Base-by-base conservation (phyloP, 2,797 vertebrate genomes). In the Sphenodon punctatus region DNA sequence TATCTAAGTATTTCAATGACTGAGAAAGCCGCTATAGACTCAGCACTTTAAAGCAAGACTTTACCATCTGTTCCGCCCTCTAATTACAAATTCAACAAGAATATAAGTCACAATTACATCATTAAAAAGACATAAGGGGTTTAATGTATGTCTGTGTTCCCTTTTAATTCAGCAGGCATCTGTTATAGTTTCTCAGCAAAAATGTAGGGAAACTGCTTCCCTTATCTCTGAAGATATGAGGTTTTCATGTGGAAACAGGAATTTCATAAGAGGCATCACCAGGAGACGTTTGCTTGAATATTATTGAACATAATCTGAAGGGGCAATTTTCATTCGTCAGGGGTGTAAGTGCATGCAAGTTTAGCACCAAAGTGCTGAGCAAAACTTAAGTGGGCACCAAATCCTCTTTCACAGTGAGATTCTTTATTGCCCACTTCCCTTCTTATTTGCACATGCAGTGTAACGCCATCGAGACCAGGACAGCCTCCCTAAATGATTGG, bases 21-120 rank as follows among this genome's bases (percentile, higher is more conserved):
- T 63, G 89, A 91, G 85, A 93, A 94, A 90, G 30, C 53, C 79
- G 84, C 82, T 93, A 94, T 94, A 94, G 90, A 93, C 93, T 90
- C 85, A 88, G 90, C 92, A 89, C 89, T 95, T 95, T 89, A 93
- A 88, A 95, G 93, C 76, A 95, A 95, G 92, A 59, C 88, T 95
- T 93, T 88, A 78, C 95, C 95, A 96, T 96, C 94, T 96, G 95
- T 94, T 93, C 42, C 25, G 38, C 89, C 91, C 90, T 93, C 93
- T 95, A 96, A 95, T 95, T 95, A 95, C 89, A 94, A 95, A 95
- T 90, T 91, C 93, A 96, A 94, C 92, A 93, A 90, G 91, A 95
- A 93, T 92, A 94, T 95, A 93, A 94, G 93, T 95, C 95, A 95
- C 93, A 95, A 94, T 75, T 93, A 93, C 92, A 94, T 93, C 92